These are phyloP conservation scores for Proctacanthus coquilletti DNA, from an alignment of 1,140 invertebrate species.

Conservation along the genomic window DNA sequence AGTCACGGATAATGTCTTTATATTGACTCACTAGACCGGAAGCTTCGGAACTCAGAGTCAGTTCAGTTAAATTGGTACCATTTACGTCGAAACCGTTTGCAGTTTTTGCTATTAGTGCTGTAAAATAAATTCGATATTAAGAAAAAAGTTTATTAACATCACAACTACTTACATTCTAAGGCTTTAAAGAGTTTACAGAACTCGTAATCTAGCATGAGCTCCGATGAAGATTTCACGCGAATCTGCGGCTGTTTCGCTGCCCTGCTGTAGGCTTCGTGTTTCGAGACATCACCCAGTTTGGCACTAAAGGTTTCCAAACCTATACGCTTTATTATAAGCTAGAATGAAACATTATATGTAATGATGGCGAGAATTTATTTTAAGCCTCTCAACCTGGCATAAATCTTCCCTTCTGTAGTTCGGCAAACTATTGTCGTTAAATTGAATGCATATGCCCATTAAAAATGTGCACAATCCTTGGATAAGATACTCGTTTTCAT, in stretches of 20 bases:
- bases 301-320: slow-evolving; percentile 80
- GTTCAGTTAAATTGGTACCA: slow-evolving; percentile 34
- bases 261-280: slow-evolving; percentile 79
- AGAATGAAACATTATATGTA: slow-evolving; percentile 31
- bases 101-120: slow-evolving; percentile 20
- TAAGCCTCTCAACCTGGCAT: slow-evolving; percentile 20
- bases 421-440: slow-evolving; percentile 75
- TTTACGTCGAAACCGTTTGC: slow-evolving; percentile 24
- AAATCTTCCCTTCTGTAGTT: slow-evolving; percentile 69
- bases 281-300: slow-evolving; percentile 70
- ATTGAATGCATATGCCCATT: slow-evolving; percentile 82
- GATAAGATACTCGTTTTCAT: slow-evolving; percentile 76
- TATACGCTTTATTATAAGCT: slow-evolving; percentile 76
- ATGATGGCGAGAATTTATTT: background rate
- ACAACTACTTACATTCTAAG: slow-evolving; percentile 43
- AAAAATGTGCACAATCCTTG: slow-evolving; percentile 89
- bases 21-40: slow-evolving; percentile 56
- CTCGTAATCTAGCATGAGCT: slow-evolving; percentile 87
- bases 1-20: slow-evolving; percentile 78
- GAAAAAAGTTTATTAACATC: too few species aligned
- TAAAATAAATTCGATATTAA: background rate
- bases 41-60: slow-evolving; percentile 34
- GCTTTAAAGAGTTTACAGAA: slow-evolving; percentile 81
- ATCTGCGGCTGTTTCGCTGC: slow-evolving; percentile 89
- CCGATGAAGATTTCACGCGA: slow-evolving; percentile 51